Conservation (phyloP, 1,140 invertebrate genomes). For the Papilio polytes region DNA sequence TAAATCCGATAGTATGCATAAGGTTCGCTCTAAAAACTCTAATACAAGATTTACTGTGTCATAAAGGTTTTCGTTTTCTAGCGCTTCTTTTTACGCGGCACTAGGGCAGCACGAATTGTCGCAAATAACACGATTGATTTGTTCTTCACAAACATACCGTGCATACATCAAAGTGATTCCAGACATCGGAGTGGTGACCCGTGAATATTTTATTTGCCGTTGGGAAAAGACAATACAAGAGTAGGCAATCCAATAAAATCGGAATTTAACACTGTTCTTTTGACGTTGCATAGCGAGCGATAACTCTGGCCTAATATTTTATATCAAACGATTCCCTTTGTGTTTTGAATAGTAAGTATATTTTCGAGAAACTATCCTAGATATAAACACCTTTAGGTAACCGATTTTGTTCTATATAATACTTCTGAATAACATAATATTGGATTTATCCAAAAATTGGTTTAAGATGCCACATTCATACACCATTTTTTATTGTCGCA, state of each 20-base stretch:
- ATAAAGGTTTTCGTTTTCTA: conserved; percentile 38
- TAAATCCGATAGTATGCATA: not conserved
- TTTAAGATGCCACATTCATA: no score
- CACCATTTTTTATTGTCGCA: no score
- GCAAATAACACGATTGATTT: conserved; percentile 38
- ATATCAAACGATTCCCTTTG: conserved; percentile 4
- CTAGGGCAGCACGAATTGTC: conserved; percentile 20
- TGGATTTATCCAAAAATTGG: not conserved
- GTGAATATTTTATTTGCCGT: conserved; percentile 39
- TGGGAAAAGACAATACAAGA: conserved; percentile 37
- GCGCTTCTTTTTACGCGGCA: conserved; percentile 20
- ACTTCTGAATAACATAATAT: not conserved
- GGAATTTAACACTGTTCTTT: conserved; percentile 36
- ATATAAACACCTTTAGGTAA: no score
- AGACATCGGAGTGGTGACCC: conserved; percentile 30
- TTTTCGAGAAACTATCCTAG: not conserved
- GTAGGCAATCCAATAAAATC: conserved; percentile 35
- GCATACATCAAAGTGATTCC: conserved; percentile 40
- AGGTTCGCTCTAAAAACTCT: not conserved
- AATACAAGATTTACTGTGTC: conserved; percentile 18
- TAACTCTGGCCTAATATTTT: not conserved
- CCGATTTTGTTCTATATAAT: not conserved
- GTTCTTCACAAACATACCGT: conserved; percentile 37
- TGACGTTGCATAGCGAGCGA: conserved; percentile 13
- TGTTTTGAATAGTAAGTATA: conserved; percentile 3